Conservation (phyloP, 2,113 vertebrate species). For the Guaruba guarouba region DNA sequence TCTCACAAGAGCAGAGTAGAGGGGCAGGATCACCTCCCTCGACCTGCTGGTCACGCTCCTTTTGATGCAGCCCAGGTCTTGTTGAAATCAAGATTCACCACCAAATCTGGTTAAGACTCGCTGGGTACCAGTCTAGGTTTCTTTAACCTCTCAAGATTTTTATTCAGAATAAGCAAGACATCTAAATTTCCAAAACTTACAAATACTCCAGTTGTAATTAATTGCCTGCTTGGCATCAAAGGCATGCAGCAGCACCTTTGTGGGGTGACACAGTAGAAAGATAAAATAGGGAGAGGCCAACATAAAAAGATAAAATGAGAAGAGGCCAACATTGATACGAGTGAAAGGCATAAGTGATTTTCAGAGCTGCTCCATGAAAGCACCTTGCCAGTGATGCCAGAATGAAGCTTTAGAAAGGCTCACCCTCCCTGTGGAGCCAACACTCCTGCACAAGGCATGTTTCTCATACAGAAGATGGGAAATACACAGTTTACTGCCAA, state of each 20-base stretch:
- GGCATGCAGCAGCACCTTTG: not conserved
- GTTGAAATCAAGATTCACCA: not conserved
- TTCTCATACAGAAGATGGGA: not conserved
- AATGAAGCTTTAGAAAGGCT: not conserved
- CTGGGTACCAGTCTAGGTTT: not conserved
- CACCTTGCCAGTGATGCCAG: not conserved
- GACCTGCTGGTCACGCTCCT: no score
- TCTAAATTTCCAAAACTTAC: not conserved
- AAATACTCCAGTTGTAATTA: not conserved
- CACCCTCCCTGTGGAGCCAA: not conserved
- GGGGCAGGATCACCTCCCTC: no score
- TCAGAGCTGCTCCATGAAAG: not conserved
- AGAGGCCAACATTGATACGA: not conserved
- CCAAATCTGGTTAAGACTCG: not conserved
- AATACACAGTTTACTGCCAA: not conserved
- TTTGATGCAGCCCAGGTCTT: not conserved
- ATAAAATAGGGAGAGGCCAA: not conserved
- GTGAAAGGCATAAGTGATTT: not conserved
- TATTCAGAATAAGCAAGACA: not conserved
- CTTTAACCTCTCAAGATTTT: not conserved
- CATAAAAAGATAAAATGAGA: not conserved
- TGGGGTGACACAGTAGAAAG: not conserved
- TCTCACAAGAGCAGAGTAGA: no score
- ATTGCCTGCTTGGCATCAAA: not conserved
- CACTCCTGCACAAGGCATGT: not conserved